Base-by-base conservation (phyloP, 2,113 vertebrate genomes). In the Aspidoscelis tigris region DNA sequence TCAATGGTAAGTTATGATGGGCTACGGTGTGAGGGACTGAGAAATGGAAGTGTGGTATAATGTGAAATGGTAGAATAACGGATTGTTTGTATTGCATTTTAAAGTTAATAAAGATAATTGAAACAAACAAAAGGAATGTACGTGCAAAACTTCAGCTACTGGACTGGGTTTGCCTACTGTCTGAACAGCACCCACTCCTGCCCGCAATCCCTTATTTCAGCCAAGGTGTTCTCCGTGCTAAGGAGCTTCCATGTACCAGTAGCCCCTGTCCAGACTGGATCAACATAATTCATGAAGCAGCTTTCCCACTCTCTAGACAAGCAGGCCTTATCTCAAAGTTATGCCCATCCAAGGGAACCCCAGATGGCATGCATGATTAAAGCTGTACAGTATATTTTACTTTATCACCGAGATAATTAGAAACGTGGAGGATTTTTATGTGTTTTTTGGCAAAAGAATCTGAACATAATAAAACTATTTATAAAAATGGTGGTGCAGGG, bases 401-500 rank as follows among this genome's bases (percentile, higher is more conserved):
- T 65, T 80, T 80, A 79, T 80, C 77, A 65, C 70, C 43, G 41
- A 80, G 78, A 80, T 80, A 79, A 84, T 80, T 66, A 84, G 50
- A 58, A 79, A 65, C 26, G 14, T 73, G 69, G 44, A 64, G 33
- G 77, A 14, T 74, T 80, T 85, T 85, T 44, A 74, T 86, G 76
- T 89, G 78, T 91, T 92, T 89, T 89, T 89, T 88, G 90, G 41
- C 85, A 92, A 39, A 80, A 85, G 89, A 90, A 22, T 81, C 71
- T 85, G 76, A 43, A 53, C 78, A 92, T 86, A 83, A 83, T 5
- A 82, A 93, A 93, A 90, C 90, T 90, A 84, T 93, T 94, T 87
- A 87, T 93, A 89, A 76, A 92, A 86, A 91, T 73, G 7, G 88
- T 89, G 92, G 91, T 95, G 88, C 93, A 85, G 95, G 92, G 89